Evolutionary conservation across 2,888 invertebrate species (phyloP), one percentile per base, ranked within the genome.

Genomic region (Tholera decimalis): DNA sequence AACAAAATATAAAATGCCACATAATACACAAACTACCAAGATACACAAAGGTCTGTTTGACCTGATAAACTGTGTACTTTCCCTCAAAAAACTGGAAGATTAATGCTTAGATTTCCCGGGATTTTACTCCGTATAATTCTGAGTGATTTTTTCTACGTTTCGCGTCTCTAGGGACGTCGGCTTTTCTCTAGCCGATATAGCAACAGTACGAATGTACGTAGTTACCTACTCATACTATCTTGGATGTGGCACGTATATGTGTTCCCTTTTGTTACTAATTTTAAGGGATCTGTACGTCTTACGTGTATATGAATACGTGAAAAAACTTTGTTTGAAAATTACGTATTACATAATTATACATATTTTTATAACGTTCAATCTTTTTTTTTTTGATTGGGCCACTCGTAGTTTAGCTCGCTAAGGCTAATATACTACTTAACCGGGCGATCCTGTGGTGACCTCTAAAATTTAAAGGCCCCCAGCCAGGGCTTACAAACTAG

Each of bases 81-180:
- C 51, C 39, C 30, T 51, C 46, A 54, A 33, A 70, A 79, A 82
- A 83, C 82, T 71, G 65, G 60, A 82, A 90, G 91, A 92, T 90
- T 89, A 91, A 92, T 92, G 88, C 85, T 77, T 75, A 88, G 88
- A 90, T 91, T 92, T 91, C 88, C 90, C 87, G 88, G 85, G 73
- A 84, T 85, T 88, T 91, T 90, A 89, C 87, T 84, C 84, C 86
- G 83, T 86, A 90, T 92, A 91, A 91, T 91, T 88, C 86, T 74
- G 70, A 86, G 84, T 85, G 86, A 86, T 89, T 89, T 89, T 88
- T 89, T 87, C 71, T 65, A 59, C 70, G 61, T 49, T 73, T 53
- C 51, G 22, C 20, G 69, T 73, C 77, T 67, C 73, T 60, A 28
- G 63, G 65, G 72, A 63, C 57, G 74, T 77, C 71, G 59, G 75